Percentiles rank a stretch among this genome's conserved stretches.
Conservation (phyloP, 2,888 invertebrate species). For the Drosophila melanosoma region DNA sequence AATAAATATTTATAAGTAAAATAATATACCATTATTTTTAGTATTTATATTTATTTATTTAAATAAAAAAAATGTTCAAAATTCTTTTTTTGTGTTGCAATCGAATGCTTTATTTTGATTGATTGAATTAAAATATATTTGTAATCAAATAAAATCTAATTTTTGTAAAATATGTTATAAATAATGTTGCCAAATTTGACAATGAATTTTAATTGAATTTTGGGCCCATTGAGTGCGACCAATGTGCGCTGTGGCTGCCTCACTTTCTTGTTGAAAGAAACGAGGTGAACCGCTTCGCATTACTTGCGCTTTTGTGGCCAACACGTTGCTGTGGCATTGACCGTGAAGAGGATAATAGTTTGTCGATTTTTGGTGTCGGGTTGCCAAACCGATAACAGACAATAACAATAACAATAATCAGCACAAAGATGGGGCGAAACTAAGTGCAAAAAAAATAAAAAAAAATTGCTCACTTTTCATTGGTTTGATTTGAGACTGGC, state of each 20-base stretch:
- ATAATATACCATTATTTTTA: background rate
- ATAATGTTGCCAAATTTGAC: background rate
- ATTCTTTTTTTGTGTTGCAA: background rate
- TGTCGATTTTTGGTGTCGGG: conserved; percentile 36
- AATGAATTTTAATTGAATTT: background rate
- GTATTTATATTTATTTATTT: background rate
- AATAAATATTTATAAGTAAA: no score
- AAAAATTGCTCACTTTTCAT: conserved; percentile 4
- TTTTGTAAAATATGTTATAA: background rate
- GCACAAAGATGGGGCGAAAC: conserved; percentile 1
- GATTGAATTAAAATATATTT: background rate
- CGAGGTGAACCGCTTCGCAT: conserved; percentile 60
- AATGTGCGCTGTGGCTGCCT: conserved; percentile 4
- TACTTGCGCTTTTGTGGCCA: conserved; percentile 69
- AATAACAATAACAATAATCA: background rate
- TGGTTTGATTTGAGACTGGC: conserved; percentile 10
- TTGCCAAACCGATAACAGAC: conserved; percentile 25
- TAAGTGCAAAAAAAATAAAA: background rate
- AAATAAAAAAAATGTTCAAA: no score
- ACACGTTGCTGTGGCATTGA: conserved; percentile 47
- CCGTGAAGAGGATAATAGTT: conserved; percentile 54
- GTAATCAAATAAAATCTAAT: background rate
- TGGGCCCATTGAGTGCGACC: background rate
- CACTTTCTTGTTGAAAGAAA: conserved; percentile 61
- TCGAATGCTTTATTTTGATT: background rate